Evolutionary conservation across 2,113 vertebrate genomes (phyloP), one percentile per base, ranked within the genome.

Genomic region (Ceyx margarethae): DNA sequence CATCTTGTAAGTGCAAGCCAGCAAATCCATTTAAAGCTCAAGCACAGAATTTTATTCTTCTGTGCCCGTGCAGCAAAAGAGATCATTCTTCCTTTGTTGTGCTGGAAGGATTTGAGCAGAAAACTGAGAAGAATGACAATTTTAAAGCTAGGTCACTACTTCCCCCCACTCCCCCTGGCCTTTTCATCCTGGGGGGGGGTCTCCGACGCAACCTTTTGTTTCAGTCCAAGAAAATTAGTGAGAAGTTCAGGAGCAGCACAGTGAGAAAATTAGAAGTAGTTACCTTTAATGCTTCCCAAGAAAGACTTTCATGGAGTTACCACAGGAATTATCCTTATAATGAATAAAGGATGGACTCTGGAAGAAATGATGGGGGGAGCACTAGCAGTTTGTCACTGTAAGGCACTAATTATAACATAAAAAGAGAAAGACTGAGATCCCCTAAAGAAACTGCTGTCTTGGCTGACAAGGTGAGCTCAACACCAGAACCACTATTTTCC

Each of bases 261-360:
- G n/a, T 10, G 53, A 90, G 40, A 84, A 84, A 93, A 80, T 15
- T 0, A 6, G 13, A 83, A 87, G 73, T 81, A 68, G 81, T 92
- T 93, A 69, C 68, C 86, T 93, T 93, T 61, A 89, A 71, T 75
- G 91, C 93, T 91, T 79, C 85, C 74, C 57, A 68, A 46, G 66
- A 64, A 65, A 91, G 69, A 90, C 42, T 53, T 90, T 10, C 62
- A 60, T 4, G 8, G 33, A 48, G 91, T 91, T 92, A 86, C 94
- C 90, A 95, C 64, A 93, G 94, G 53, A 94, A 93, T 92, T 93
- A 89, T 95, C 93, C 87, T 76, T 50, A 81, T 87, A 92, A 86
- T 89, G 93, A 85, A 92, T 78, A 84, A 93, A 95, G 71, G 37
- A 65, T 76, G 17, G 57, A 57, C 58, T 48, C 46, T 53, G 20